Percentiles rank a stretch among this genome's conserved stretches.
Conservation (phyloP, 2,113 vertebrate genomes). For the Chaetodon trifascialis region DNA sequence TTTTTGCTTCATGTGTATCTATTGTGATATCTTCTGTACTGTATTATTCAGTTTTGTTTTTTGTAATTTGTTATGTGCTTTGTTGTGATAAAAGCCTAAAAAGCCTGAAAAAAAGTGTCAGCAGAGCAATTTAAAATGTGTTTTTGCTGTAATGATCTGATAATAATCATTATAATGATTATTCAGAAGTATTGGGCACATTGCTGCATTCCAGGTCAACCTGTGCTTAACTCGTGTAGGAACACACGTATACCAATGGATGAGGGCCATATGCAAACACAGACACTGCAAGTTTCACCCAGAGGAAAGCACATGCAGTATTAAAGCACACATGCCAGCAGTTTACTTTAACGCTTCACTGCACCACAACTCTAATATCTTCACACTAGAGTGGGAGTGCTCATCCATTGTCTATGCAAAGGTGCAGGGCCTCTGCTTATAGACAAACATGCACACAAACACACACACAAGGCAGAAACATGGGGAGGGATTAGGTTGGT, state of each 20-base stretch:
- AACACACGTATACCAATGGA: slow-evolving; percentile 6
- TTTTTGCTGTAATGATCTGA: neutral
- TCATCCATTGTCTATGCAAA: slow-evolving; percentile 8
- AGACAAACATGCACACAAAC: slow-evolving; percentile 37
- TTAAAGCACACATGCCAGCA: slow-evolving; percentile 18
- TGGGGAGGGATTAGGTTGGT: slow-evolving; percentile 32
- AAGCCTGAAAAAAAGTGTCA: neutral
- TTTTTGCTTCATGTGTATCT: neutral
- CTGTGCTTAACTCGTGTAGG: neutral
- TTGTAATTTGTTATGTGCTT: neutral
- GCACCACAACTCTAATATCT: slow-evolving; percentile 15
- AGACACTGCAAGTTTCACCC: slow-evolving; percentile 3
- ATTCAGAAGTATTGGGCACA: neutral
- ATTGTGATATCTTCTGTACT: neutral
- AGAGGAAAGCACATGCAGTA: slow-evolving; percentile 26
- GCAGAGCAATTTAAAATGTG: neutral
- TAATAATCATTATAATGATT: neutral
- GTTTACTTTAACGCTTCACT: slow-evolving; percentile 35
- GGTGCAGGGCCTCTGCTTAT: slow-evolving; percentile 21
- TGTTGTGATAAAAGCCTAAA: neutral
- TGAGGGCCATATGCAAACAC: neutral
- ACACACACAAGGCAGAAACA: slow-evolving; percentile 23
- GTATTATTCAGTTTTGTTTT: neutral
- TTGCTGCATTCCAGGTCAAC: neutral
- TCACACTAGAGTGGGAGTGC: slow-evolving; percentile 16